Evolutionary conservation across 2,797 vertebrate genomes (phyloP).

Genomic region (Periophthalmus magnuspinnatus): DNA sequence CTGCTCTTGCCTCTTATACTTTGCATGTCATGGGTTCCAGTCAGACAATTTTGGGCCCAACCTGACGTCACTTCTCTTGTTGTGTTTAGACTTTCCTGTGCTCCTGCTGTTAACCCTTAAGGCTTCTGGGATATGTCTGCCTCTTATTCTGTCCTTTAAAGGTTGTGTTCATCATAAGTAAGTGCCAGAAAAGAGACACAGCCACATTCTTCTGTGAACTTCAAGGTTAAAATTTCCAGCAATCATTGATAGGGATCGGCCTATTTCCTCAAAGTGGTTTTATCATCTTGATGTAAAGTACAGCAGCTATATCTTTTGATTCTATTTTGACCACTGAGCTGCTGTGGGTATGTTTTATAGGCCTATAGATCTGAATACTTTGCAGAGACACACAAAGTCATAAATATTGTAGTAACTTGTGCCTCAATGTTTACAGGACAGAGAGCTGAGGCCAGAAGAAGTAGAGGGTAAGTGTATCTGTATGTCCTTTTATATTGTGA

Average conservation of each 20-base stretch:
- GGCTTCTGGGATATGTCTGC: constrained; percentile 72
- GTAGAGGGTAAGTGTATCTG: constrained; percentile 86
- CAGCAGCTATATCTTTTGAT: constrained; percentile 12
- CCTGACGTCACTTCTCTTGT: constrained; percentile 62
- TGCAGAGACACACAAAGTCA: constrained; percentile 6
- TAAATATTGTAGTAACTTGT: constrained; percentile 15
- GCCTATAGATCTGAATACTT: constrained; percentile 6
- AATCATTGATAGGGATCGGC: constrained; percentile 32
- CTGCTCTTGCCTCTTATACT: constrained; percentile 17
- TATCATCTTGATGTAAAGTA: constrained; percentile 31
- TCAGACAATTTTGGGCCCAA: constrained; percentile 47
- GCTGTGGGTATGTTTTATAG: constrained; percentile 32
- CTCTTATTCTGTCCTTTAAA: constrained; percentile 77
- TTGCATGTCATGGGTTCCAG: constrained; percentile 42
- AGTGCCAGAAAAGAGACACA: constrained; percentile 45
- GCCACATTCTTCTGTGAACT: constrained; percentile 60
- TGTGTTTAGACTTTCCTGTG: constrained; percentile 68
- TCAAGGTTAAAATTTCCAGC: constrained; percentile 40
- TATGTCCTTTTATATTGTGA: background rate
- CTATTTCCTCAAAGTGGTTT: constrained; percentile 19
- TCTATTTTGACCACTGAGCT: constrained; percentile 27
- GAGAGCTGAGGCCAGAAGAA: constrained; percentile 94
- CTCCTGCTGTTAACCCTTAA: constrained; percentile 73
- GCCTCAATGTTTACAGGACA: constrained; percentile 79
- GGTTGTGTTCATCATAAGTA: constrained; percentile 61